Percentiles rank a stretch among this genome's conserved stretches.
Evolutionary conservation across 2,113 vertebrate genomes (phyloP).

Genomic region (Riparia riparia): DNA sequence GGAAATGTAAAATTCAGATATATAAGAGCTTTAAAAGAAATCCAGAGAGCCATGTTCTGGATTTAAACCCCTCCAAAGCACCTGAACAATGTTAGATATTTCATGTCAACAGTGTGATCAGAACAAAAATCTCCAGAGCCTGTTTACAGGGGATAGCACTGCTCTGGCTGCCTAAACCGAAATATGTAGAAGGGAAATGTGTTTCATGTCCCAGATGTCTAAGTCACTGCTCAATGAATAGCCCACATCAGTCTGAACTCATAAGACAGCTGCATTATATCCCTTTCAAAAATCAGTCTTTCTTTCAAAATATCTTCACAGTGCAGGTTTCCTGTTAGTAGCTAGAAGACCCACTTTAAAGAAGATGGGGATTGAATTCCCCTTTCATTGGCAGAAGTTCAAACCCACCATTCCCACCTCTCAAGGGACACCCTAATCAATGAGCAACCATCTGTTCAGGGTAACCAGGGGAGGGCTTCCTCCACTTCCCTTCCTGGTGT

Average conservation of each 20-base stretch:
- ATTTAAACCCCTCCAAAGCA: neutral
- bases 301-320: neutral
- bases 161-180: neutral
- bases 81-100: neutral
- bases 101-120: neutral
- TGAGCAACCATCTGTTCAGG: slow-evolving; percentile 30
- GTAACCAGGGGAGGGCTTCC: neutral
- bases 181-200: neutral
- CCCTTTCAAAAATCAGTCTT: neutral
- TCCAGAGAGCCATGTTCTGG: rapidly evolving
- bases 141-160: neutral
- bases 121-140: neutral
- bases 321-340: neutral
- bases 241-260: neutral
- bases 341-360: neutral
- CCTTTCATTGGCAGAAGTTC: slow-evolving; percentile 27
- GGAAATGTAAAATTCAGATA: neutral
- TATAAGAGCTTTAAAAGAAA: neutral
- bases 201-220: neutral
- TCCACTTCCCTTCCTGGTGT: neutral
- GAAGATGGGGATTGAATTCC: neutral
- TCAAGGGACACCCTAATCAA: slow-evolving; percentile 33
- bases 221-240: neutral
- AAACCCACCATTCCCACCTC: neutral
- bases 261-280: neutral